phyloP scores from a whole-genome alignment of 92 coral and sea anemone species.

The Isaurus tuberculatus region DNA sequence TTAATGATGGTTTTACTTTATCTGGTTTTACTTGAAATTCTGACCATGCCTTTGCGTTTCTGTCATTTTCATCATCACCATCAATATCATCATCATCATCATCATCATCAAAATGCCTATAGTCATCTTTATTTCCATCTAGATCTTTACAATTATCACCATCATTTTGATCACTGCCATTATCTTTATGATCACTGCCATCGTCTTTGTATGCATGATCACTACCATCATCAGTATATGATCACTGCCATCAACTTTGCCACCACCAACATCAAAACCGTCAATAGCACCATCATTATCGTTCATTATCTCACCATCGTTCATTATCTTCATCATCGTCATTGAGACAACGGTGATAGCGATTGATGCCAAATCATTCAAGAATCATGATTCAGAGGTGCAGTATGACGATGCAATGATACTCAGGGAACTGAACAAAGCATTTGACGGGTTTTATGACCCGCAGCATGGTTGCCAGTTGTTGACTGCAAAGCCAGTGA shows the following conservation, averaged over 20 bases:
- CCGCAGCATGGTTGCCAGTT: slow-evolving; percentile 61
- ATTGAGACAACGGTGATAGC: slow-evolving; percentile 70
- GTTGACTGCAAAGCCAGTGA: not conserved
- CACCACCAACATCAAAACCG: too few relatives aligned
- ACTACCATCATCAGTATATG: not conserved
- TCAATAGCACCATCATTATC: too few relatives aligned
- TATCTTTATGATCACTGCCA: too few relatives aligned
- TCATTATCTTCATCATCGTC: not conserved
- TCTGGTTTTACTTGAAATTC: not conserved
- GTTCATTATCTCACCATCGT: too few relatives aligned
- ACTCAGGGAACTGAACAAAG: slow-evolving; percentile 73
- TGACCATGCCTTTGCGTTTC: not conserved
- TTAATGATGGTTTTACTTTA: not conserved
- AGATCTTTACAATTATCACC: not conserved
- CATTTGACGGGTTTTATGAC: slow-evolving; percentile 71
- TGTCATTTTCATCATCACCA: not conserved
- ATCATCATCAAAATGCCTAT: not conserved
- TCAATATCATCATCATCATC: not conserved
- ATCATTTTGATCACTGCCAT: not conserved
- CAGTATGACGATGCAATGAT: slow-evolving; percentile 68
- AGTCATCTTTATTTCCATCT: too few relatives aligned
- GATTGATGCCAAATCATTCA: slow-evolving; percentile 71
- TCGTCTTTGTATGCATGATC: too few relatives aligned
- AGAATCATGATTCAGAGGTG: slow-evolving; percentile 27
- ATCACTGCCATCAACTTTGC: too few relatives aligned